Percentiles rank a stretch among this genome's conserved stretches.
Conservation (phyloP, 2,888 invertebrate genomes). For the Tenthredo mesomela region DNA sequence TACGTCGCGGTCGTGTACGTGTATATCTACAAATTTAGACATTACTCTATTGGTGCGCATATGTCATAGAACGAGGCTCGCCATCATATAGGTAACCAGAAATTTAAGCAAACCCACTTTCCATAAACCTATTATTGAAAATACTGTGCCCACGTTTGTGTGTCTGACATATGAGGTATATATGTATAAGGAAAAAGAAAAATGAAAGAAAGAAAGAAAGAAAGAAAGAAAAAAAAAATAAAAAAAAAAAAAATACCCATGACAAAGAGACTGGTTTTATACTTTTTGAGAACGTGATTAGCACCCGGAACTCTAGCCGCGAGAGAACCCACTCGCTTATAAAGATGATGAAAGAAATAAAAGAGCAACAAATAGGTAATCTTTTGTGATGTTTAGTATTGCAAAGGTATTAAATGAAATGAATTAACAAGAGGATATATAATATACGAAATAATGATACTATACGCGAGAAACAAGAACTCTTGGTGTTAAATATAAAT, state of each 20-base stretch:
- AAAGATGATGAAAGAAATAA: constrained; percentile 37
- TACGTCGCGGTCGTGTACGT: neutral
- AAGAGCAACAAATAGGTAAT: constrained; percentile 29
- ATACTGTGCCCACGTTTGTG: constrained; percentile 31
- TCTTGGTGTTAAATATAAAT: constrained; percentile 34
- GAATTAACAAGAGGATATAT: neutral
- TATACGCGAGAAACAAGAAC: neutral
- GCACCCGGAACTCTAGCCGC: constrained; percentile 45
- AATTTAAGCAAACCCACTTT: constrained; percentile 41
- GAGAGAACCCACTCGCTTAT: constrained; percentile 28
- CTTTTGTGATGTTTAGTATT: constrained; percentile 21
- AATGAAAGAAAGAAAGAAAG: neutral
- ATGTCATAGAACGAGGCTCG: constrained; percentile 3
- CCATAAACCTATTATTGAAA: constrained; percentile 51
- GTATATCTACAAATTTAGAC: constrained; percentile 51
- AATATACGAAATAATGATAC: neutral
- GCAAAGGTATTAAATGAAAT: neutral
- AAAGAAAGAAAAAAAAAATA: too few species aligned
- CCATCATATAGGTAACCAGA: constrained; percentile 36
- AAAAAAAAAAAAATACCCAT: neutral
- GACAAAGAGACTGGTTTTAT: constrained; percentile 49
- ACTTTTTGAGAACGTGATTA: constrained; percentile 49
- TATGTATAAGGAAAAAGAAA: neutral
- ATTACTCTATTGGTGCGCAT: constrained; percentile 45
- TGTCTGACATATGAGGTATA: too few species aligned